These are phyloP conservation scores for Propithecus perrieri DNA, from an alignment of 2,797 vertebrate species.

Conservation along the genomic window DNA sequence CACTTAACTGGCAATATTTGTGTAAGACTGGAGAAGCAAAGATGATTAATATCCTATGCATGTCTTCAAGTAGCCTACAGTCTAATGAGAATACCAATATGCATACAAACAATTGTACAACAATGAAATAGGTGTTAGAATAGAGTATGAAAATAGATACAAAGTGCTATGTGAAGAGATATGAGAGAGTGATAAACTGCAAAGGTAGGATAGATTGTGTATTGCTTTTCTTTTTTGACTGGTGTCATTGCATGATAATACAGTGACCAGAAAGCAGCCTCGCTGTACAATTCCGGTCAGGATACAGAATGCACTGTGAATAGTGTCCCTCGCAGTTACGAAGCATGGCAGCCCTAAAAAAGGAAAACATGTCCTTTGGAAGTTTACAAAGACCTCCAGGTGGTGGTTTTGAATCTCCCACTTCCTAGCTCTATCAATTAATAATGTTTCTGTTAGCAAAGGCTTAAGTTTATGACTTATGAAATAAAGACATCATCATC, in stretches of 20 bases:
- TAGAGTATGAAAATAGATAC: neutral
- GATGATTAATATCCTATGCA: neutral
- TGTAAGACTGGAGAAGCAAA: neutral
- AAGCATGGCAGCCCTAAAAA: neutral
- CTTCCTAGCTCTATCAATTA: neutral
- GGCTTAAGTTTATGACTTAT: neutral
- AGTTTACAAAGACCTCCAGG: neutral
- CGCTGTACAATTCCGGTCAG: neutral
- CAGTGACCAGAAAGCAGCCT: neutral
- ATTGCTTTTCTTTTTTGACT: neutral
- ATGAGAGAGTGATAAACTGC: neutral
- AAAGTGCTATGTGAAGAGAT: neutral
- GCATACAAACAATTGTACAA: neutral
- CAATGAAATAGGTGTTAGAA: neutral
- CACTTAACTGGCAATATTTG: neutral
- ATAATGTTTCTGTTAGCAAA: neutral
- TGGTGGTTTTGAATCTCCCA: neutral
- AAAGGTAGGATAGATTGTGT: neutral
- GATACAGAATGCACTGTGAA: neutral
- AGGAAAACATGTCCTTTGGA: neutral
- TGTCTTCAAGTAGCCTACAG: neutral
- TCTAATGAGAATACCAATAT: neutral
- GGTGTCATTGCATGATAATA: neutral
- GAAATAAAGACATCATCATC: neutral
- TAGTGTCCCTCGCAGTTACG: neutral